Conservation (phyloP, 2,113 vertebrate species). For the Brachyhypopomus gauderio region DNA sequence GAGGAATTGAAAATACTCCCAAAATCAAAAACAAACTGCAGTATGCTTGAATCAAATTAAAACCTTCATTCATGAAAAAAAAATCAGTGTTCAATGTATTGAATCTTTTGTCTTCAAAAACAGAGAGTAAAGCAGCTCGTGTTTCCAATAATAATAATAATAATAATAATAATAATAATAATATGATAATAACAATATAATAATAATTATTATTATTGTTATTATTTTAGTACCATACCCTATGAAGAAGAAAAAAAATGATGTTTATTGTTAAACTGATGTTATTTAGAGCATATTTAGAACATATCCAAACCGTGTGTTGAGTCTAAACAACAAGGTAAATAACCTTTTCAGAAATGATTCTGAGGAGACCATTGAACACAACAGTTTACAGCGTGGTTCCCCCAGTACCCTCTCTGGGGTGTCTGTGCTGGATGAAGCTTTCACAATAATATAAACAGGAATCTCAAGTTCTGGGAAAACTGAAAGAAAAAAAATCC, state of each 20-base stretch:
- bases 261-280: not conserved
- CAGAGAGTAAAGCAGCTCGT: no score
- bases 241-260: not conserved
- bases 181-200: no score
- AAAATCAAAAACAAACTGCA: no score
- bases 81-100: not conserved
- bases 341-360: conserved; percentile 2
- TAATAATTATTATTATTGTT: no score
- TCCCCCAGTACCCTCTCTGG: not conserved
- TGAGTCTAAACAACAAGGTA: not conserved
- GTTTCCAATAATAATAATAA: no score
- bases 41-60: not conserved
- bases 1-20: not conserved
- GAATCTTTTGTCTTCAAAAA: no score
- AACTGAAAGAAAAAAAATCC: not conserved
- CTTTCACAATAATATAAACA: conserved; percentile 39
- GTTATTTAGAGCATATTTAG: not conserved
- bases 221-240: no score
- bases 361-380: conserved; percentile 16
- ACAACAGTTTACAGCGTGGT: conserved; percentile 24
- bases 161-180: no score
- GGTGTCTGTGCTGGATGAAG: conserved; percentile 19
- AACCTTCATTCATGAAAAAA: not conserved
- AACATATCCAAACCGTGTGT: not conserved
- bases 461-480: conserved; percentile 23